Evolutionary conservation across 2,888 invertebrate species (phyloP).

Genomic region (Cataglyphis livida): DNA sequence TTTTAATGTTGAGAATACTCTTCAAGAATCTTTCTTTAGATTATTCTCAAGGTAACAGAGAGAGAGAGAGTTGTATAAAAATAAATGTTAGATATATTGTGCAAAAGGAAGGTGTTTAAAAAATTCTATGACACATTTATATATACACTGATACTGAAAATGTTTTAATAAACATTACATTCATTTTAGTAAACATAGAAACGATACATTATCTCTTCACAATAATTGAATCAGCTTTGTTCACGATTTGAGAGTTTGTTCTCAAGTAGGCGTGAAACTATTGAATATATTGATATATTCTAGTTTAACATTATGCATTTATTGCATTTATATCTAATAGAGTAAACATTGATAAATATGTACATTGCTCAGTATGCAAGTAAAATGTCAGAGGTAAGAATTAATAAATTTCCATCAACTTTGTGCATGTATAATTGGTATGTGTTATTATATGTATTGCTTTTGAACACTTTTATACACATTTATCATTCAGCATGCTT

Average conservation of each 20-base stretch:
- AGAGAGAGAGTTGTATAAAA: neutral
- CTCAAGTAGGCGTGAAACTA: constrained; percentile 6
- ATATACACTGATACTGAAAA: constrained; percentile 82
- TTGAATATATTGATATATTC: constrained; percentile 6
- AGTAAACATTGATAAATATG: constrained; percentile 33
- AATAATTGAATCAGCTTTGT: constrained; percentile 3
- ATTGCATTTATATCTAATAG: constrained; percentile 30
- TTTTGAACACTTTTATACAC: constrained; percentile 20
- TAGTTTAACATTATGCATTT: constrained; percentile 19
- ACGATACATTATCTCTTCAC: constrained; percentile 14
- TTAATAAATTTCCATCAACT: constrained; percentile 20
- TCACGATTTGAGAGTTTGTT: neutral
- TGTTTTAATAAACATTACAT: constrained; percentile 70
- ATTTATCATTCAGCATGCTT: constrained; percentile 10
- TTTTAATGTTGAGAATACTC: neutral
- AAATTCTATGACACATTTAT: constrained; percentile 41
- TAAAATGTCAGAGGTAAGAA: constrained; percentile 69
- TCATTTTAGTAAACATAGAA: constrained; percentile 46
- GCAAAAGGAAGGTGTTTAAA: constrained; percentile 58
- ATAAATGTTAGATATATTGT: constrained; percentile 3
- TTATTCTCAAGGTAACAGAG: neutral
- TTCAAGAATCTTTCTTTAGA: neutral
- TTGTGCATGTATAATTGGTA: constrained; percentile 46
- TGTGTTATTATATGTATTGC: constrained; percentile 37
- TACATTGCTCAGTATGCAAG: constrained; percentile 7